Conservation (phyloP, 1,140 invertebrate genomes). For the Bombus balteatus region DNA sequence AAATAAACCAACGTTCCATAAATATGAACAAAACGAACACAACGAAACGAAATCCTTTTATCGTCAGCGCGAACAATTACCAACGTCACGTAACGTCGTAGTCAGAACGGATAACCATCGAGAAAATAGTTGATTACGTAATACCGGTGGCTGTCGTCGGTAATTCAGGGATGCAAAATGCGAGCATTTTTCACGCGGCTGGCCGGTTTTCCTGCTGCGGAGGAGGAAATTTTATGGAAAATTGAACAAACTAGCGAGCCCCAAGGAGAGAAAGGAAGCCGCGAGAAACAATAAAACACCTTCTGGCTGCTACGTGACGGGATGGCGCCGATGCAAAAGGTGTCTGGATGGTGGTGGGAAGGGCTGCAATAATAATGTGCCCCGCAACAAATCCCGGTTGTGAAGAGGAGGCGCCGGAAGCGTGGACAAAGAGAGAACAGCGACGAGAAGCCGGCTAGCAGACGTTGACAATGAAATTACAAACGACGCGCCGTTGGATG, state of each 20-base stretch:
- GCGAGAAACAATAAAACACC: constrained; percentile 34
- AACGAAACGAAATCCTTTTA: neutral
- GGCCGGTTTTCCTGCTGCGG: neutral
- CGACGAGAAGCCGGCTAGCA: constrained; percentile 21
- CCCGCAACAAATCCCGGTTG: constrained; percentile 50
- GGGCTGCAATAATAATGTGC: constrained; percentile 61
- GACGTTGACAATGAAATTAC: constrained; percentile 64
- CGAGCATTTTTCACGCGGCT: neutral
- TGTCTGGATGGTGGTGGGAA: constrained; percentile 34
- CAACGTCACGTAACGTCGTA: neutral
- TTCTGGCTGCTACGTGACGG: constrained; percentile 7
- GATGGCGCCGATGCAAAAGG: constrained; percentile 15
- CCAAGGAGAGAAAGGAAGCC: neutral
- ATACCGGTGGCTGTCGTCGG: neutral
- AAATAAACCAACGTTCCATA: neutral
- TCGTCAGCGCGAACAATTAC: neutral
- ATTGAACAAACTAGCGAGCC: constrained; percentile 30
- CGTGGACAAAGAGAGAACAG: constrained; percentile 22
- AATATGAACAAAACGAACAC: neutral
- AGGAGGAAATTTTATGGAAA: constrained; percentile 36
- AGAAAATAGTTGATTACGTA: constrained; percentile 18
- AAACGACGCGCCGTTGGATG: constrained; percentile 39
- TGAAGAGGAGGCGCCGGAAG: constrained; percentile 22
- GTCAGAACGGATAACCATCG: neutral
- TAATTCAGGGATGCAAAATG: neutral